phyloP scores from a whole-genome alignment of 2,888 invertebrate species.

The Heterodera filipjevi region DNA sequence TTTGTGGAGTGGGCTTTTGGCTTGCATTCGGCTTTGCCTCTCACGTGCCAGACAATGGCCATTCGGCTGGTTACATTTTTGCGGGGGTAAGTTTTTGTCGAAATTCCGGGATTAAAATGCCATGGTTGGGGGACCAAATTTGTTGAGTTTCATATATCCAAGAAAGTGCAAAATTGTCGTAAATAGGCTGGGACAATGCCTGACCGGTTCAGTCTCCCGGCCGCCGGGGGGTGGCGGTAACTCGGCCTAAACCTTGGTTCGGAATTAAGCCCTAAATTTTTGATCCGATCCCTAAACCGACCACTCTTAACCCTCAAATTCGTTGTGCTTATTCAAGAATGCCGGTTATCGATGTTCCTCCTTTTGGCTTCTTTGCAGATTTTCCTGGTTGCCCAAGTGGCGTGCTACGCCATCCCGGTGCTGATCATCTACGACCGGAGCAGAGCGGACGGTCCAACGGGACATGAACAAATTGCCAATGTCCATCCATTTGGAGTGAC shows the following conservation, averaged over 20 bases:
- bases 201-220: no score
- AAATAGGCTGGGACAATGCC: no score
- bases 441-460: not conserved
- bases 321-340: no score
- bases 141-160: no score
- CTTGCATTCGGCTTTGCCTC: slow-evolving; percentile 57
- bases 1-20: slow-evolving; percentile 58
- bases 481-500: slow-evolving; percentile 21
- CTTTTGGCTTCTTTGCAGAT: slow-evolving; percentile 42
- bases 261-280: no score
- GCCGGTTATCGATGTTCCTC: not conserved
- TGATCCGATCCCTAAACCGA: no score
- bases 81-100: slow-evolving; percentile 59
- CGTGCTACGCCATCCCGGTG: slow-evolving; percentile 56
- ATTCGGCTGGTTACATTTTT: slow-evolving; percentile 60
- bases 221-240: no score
- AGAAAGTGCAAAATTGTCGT: no score
- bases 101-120: no score
- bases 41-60: slow-evolving; percentile 46
- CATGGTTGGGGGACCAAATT: no score
- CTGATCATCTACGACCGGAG: slow-evolving; percentile 55
- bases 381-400: slow-evolving; percentile 58
- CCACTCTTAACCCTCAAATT: no score
- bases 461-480: slow-evolving; percentile 20
- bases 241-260: no score